Conservation (phyloP, 2,797 vertebrate species). For the Sciurus vulgaris region DNA sequence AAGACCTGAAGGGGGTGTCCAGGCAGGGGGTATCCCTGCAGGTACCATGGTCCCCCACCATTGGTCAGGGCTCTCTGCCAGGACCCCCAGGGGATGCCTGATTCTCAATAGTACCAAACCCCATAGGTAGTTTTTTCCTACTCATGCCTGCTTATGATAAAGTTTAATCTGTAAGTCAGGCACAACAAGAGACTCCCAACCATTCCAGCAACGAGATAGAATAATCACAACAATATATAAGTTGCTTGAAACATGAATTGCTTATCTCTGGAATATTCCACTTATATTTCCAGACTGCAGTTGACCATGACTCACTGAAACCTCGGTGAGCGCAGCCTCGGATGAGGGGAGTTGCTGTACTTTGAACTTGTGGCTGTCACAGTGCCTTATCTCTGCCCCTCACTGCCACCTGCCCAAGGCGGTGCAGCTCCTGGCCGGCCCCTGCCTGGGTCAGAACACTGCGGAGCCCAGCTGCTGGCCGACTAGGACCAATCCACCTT, state of each 20-base stretch:
- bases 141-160: background rate
- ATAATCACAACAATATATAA: background rate
- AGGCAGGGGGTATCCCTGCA: background rate
- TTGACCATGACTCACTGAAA: background rate
- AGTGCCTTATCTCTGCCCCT: background rate
- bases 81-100: background rate
- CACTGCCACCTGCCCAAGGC: too few species aligned
- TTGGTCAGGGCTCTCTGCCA: background rate
- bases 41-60: too few species aligned
- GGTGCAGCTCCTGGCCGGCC: fast-evolving
- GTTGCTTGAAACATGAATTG: background rate
- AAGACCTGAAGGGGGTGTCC: background rate
- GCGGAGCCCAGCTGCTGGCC: fast-evolving
- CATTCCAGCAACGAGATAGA: background rate
- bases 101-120: background rate
- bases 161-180: background rate
- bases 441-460: fast-evolving
- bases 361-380: too few species aligned
- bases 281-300: background rate
- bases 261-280: background rate
- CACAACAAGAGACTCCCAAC: background rate
- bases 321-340: background rate
- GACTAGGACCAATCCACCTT: background rate
- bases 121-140: background rate
- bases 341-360: too few species aligned